Conservation (phyloP, 2,888 invertebrate species). For the Hyalella azteca region DNA sequence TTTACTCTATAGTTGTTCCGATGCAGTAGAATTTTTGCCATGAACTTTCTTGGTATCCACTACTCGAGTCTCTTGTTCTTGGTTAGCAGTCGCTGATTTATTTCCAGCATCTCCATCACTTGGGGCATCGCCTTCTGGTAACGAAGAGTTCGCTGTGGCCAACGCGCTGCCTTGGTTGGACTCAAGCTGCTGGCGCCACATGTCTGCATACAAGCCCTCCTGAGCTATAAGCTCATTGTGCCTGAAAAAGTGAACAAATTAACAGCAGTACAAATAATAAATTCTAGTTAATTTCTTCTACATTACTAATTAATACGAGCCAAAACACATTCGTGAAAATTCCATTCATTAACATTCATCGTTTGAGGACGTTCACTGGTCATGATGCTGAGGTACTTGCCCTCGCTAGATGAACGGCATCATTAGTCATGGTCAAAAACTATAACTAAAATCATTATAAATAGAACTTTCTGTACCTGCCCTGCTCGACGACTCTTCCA, state of each 20-base stretch:
- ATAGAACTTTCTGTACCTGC: constrained; percentile 71
- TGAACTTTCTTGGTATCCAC: background rate
- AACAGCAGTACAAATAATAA: no score
- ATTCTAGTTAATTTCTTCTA: no score
- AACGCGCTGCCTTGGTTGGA: constrained; percentile 62
- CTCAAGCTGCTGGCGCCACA: constrained; percentile 91
- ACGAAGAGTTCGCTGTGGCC: background rate
- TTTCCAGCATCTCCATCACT: background rate
- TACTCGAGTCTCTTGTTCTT: background rate
- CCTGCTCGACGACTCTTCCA: constrained; percentile 89
- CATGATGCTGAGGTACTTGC: no score
- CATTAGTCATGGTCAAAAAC: no score
- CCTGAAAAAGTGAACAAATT: constrained; percentile 67
- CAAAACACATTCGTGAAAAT: no score
- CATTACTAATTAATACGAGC: no score
- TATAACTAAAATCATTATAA: no score
- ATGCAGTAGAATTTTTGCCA: background rate
- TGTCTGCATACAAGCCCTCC: constrained; percentile 81
- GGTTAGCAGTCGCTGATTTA: background rate
- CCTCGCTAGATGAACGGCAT: no score
- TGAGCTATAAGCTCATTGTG: constrained; percentile 74
- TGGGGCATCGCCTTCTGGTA: background rate
- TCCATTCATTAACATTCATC: no score
- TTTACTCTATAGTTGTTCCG: background rate
- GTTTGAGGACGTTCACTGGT: no score